Conservation (phyloP, 2,113 vertebrate species). For the Perca schrenkii region DNA sequence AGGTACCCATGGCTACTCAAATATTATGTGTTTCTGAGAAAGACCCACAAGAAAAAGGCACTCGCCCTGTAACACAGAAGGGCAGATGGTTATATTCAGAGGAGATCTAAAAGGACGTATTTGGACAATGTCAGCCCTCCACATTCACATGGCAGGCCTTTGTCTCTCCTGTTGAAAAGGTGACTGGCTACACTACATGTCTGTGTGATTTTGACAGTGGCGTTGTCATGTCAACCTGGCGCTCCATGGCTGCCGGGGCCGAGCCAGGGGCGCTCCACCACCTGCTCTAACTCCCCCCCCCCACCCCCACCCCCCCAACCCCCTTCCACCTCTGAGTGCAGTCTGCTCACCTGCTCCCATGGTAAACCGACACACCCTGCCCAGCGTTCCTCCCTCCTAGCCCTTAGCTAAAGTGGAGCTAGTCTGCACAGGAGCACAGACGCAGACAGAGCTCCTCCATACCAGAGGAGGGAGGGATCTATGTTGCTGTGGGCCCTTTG, state of each 20-base stretch:
- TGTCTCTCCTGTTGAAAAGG: slow-evolving; percentile 49
- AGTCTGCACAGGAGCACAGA: slow-evolving; percentile 68
- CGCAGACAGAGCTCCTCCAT: slow-evolving; percentile 58
- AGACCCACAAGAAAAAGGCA: neutral
- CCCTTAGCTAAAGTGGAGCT: slow-evolving; percentile 68
- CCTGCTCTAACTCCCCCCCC: slow-evolving; percentile 50
- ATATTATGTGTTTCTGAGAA: slow-evolving; percentile 10
- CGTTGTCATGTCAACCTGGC: slow-evolving; percentile 5
- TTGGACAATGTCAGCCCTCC: slow-evolving; percentile 14
- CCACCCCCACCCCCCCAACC: neutral
- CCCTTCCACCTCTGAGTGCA: slow-evolving; percentile 40
- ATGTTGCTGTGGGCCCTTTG: slow-evolving; percentile 66
- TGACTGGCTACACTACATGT: slow-evolving; percentile 24
- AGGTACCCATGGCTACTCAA: neutral
- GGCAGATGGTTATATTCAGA: slow-evolving; percentile 18
- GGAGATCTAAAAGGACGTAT: slow-evolving; percentile 6
- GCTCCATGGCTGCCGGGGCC: slow-evolving; percentile 17
- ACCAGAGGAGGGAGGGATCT: slow-evolving; percentile 73
- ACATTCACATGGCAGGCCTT: slow-evolving; percentile 34
- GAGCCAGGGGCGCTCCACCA: slow-evolving; percentile 39
- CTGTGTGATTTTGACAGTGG: slow-evolving; percentile 41
- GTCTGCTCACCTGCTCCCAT: slow-evolving; percentile 71
- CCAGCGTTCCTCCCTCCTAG: slow-evolving; percentile 52
- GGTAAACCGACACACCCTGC: slow-evolving; percentile 72
- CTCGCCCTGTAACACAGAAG: neutral